Evolutionary conservation across 1,140 invertebrate genomes (phyloP).

Genomic region (Diorhabda carinulata): DNA sequence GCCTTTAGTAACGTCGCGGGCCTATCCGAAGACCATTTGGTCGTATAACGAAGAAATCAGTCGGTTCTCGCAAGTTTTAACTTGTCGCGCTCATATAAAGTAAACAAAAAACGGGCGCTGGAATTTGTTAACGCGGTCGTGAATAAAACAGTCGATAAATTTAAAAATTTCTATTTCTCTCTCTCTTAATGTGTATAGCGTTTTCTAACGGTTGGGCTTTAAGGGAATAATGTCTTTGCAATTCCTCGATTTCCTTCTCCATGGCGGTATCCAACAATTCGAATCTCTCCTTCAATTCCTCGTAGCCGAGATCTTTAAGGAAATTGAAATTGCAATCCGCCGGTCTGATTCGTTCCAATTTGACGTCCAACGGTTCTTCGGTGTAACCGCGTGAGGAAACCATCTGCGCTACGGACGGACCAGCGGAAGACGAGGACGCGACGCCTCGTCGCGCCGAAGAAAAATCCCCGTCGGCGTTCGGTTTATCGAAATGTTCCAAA

Average conservation of each 20-base stretch:
- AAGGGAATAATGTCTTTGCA: slow-evolving; percentile 90
- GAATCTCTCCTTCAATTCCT: slow-evolving; percentile 88
- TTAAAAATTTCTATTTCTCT: slow-evolving; percentile 34
- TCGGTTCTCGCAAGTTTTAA: too few relatives aligned
- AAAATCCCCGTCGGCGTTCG: slow-evolving; percentile 63
- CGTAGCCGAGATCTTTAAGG: slow-evolving; percentile 66
- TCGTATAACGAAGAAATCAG: too few relatives aligned
- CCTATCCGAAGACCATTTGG: too few relatives aligned
- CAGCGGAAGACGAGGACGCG: slow-evolving; percentile 3
- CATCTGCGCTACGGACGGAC: slow-evolving; percentile 5
- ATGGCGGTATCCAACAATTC: slow-evolving; percentile 93
- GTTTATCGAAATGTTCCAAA: slow-evolving; percentile 92
- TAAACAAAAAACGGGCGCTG: too few relatives aligned
- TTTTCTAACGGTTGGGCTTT: slow-evolving; percentile 97
- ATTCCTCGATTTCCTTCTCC: slow-evolving; percentile 96
- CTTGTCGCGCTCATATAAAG: too few relatives aligned
- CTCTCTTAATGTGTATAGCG: slow-evolving; percentile 76
- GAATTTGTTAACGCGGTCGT: too few relatives aligned
- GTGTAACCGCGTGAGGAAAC: slow-evolving; percentile 2
- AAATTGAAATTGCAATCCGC: slow-evolving; percentile 31
- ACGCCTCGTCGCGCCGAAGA: background rate
- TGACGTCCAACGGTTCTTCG: slow-evolving; percentile 30
- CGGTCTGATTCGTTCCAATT: slow-evolving; percentile 30
- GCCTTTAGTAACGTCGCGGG: too few relatives aligned
- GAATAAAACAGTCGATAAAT: too few relatives aligned